phyloP scores from a whole-genome alignment of 1,140 invertebrate genomes.

The Drosophila novamexicana region DNA sequence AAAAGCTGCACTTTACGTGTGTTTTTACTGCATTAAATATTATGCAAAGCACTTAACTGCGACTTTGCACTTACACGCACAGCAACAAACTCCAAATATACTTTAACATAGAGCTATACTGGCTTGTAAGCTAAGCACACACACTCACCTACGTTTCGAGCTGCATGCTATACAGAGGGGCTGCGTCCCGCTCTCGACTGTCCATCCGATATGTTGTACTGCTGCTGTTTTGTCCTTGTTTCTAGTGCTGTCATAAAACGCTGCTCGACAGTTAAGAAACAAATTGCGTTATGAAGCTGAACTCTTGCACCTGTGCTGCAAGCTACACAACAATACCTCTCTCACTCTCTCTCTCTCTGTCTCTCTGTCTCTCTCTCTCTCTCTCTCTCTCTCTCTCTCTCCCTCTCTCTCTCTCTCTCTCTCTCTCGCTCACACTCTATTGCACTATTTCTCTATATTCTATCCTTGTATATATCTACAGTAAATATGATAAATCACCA shows the following conservation, averaged over 20 bases:
- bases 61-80: slow-evolving; percentile 31
- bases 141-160: slow-evolving; percentile 3
- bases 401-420: too few relatives aligned
- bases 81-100: neutral
- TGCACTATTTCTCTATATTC: slow-evolving; percentile 25
- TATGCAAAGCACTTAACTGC: slow-evolving; percentile 76
- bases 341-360: neutral
- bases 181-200: slow-evolving; percentile 23
- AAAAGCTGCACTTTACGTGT: slow-evolving; percentile 23
- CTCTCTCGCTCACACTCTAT: neutral
- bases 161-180: slow-evolving; percentile 30
- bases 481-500: slow-evolving; percentile 81
- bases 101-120: too few relatives aligned
- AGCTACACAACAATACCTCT: slow-evolving; percentile 1
- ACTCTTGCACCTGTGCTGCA: slow-evolving; percentile 73
- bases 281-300: slow-evolving; percentile 77
- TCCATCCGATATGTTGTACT: slow-evolving; percentile 9
- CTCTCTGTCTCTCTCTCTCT: too few relatives aligned
- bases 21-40: slow-evolving; percentile 42
- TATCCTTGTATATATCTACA: slow-evolving; percentile 47
- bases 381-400: too few relatives aligned
- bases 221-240: slow-evolving; percentile 18
- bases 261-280: slow-evolving; percentile 71
- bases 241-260: slow-evolving; percentile 70
- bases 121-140: neutral